Evolutionary conservation across 2,113 vertebrate genomes (phyloP).

Genomic region (Vidua chalybeata): DNA sequence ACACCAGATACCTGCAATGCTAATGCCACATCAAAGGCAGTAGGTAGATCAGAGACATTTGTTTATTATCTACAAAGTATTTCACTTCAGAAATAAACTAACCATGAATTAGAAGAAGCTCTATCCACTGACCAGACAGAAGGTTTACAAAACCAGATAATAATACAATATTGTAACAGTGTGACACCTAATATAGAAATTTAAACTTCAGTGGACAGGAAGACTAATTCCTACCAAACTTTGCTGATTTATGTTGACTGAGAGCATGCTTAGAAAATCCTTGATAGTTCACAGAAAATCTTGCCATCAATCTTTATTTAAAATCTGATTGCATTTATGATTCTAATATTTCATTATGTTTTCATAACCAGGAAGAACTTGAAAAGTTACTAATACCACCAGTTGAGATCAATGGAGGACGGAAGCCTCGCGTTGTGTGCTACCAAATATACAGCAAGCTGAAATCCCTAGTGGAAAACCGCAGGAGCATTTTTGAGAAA

Average conservation of each 20-base stretch:
- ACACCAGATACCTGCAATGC: neutral
- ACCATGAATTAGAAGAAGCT: neutral
- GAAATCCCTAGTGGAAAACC: conserved; percentile 80
- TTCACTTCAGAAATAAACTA: neutral
- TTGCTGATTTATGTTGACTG: neutral
- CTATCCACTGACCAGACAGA: neutral
- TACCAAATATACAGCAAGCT: conserved; percentile 77
- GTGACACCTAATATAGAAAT: neutral
- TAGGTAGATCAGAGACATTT: neutral
- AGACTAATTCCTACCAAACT: neutral
- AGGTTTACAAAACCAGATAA: neutral
- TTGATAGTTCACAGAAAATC: neutral
- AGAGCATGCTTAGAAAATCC: neutral
- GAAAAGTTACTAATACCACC: conserved; percentile 77
- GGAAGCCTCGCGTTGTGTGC: conserved; percentile 72
- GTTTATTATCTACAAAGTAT: neutral
- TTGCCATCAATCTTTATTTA: neutral
- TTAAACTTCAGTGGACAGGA: neutral
- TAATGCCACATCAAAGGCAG: neutral
- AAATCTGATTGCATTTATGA: neutral
- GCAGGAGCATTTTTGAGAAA: conserved; percentile 88
- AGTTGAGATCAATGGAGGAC: conserved; percentile 72
- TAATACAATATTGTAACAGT: neutral
- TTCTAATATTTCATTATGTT: conserved; percentile 20
- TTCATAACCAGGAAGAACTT: conserved; percentile 81